These are phyloP conservation scores for Crotalus horridus DNA, from an alignment of 2,113 vertebrate species.

Conservation along the genomic window DNA sequence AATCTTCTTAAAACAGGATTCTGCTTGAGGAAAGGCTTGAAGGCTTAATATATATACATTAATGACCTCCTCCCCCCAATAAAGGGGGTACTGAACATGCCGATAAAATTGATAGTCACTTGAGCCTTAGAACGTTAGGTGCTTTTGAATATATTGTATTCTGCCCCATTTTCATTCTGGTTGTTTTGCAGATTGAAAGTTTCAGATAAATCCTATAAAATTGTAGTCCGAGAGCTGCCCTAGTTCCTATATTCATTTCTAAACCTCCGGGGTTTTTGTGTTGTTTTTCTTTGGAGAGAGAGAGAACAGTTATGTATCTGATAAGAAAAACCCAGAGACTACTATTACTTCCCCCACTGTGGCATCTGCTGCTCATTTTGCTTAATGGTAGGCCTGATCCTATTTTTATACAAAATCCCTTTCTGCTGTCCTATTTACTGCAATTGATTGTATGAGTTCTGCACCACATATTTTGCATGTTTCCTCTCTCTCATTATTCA, in stretches of 20 bases:
- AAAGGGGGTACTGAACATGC: background rate
- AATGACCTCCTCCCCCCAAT: background rate
- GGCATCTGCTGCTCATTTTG: background rate
- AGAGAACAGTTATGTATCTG: background rate
- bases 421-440: background rate
- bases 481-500: background rate
- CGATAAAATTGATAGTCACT: background rate
- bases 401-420: background rate
- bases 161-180: background rate
- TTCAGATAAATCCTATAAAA: background rate
- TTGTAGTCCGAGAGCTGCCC: background rate
- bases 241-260: background rate
- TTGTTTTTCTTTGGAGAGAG: background rate
- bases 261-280: background rate
- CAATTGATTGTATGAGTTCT: background rate
- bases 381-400: background rate
- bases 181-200: background rate
- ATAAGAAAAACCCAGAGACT: background rate
- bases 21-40: background rate
- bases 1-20: background rate
- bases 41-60: background rate
- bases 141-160: background rate
- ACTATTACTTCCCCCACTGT: background rate
- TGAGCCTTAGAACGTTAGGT: background rate
- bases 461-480: background rate